Conservation (phyloP, 1,140 invertebrate genomes). For the Daktulosphaira vitifoliae region DNA sequence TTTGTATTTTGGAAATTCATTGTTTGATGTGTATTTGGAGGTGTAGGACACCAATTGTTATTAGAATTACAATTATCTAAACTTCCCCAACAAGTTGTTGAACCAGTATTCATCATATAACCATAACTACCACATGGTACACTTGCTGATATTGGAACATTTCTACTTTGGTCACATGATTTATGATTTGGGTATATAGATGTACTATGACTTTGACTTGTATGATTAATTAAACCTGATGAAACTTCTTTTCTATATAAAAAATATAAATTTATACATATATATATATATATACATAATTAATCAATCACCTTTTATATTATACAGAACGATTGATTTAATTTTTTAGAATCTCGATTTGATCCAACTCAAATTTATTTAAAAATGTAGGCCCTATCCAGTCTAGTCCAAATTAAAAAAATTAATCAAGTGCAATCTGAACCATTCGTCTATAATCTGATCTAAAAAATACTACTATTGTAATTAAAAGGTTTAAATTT, state of each 20-base stretch:
- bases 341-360: no score
- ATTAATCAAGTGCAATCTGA: no score
- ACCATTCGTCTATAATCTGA: no score
- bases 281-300: background rate
- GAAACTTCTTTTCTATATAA: background rate
- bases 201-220: background rate
- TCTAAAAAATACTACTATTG: no score
- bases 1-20: background rate
- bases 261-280: background rate
- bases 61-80: background rate
- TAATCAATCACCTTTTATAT: no score
- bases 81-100: slow-evolving; percentile 5
- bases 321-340: no score
- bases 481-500: no score
- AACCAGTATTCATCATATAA: background rate
- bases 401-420: no score
- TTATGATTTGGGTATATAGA: background rate
- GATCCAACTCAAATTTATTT: no score
- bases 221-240: background rate
- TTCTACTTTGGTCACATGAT: background rate
- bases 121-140: background rate
- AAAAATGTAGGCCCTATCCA: no score
- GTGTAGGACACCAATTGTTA: background rate
- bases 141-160: background rate
- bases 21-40: background rate